Conservation (phyloP, 2,888 invertebrate genomes). For the Andricus quercusramuli region DNA sequence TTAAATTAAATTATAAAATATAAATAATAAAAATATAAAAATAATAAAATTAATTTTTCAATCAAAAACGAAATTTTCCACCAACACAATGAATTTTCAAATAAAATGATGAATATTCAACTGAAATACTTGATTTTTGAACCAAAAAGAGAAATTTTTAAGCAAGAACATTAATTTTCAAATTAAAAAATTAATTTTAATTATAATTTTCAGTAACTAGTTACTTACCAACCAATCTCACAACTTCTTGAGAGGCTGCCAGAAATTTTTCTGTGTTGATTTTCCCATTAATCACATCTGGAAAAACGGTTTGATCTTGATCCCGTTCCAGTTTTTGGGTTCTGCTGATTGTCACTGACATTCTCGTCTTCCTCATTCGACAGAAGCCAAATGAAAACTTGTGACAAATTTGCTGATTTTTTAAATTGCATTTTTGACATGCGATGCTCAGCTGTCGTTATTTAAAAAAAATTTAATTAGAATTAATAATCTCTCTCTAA, state of each 20-base stretch:
- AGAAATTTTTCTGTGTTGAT: slow-evolving; percentile 83
- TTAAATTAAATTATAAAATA: too few species aligned
- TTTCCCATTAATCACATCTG: slow-evolving; percentile 80
- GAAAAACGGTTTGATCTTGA: slow-evolving; percentile 77
- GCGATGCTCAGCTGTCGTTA: slow-evolving; percentile 43
- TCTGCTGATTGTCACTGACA: slow-evolving; percentile 7
- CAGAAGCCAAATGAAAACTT: not conserved
- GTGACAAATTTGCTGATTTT: slow-evolving; percentile 16
- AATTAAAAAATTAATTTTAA: too few species aligned
- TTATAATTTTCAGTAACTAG: too few species aligned
- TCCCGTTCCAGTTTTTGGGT: not conserved
- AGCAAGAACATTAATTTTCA: too few species aligned
- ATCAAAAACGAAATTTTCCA: too few species aligned
- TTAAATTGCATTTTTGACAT: slow-evolving; percentile 1
- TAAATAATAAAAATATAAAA: too few species aligned
- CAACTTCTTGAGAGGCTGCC: slow-evolving; percentile 82
- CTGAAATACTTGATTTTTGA: too few species aligned
- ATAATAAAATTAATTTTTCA: too few species aligned
- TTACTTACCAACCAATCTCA: slow-evolving; percentile 83
- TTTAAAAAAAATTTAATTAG: not conserved
- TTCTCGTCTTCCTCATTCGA: slow-evolving; percentile 38
- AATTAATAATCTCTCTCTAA: too few species aligned
- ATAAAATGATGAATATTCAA: too few species aligned
- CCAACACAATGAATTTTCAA: too few species aligned
- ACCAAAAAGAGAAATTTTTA: too few species aligned